Conservation (phyloP, 2,113 vertebrate species). For the Chelonoidis abingdonii region DNA sequence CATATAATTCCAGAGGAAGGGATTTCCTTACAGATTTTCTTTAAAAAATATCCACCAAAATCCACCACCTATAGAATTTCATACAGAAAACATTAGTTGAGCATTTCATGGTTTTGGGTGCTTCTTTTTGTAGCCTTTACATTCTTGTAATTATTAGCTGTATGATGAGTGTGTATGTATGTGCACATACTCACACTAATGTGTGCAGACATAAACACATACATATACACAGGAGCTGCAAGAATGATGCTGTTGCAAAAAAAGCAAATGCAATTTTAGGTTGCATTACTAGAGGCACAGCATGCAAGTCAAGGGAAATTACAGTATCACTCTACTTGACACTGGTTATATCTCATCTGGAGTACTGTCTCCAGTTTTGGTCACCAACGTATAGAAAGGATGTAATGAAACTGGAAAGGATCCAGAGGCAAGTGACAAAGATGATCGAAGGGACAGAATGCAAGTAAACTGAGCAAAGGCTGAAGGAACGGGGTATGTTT, state of each 20-base stretch:
- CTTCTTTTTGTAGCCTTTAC: neutral
- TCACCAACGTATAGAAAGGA: neutral
- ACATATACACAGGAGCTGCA: neutral
- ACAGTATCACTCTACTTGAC: neutral
- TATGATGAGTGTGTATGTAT: neutral
- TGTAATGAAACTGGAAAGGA: neutral
- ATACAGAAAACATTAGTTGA: neutral
- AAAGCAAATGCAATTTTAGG: neutral
- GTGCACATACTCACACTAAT: neutral
- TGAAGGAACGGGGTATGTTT: neutral
- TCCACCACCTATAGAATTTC: fast-evolving
- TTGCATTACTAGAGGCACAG: neutral
- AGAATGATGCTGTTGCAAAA: neutral
- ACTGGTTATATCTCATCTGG: neutral
- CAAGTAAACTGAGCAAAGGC: neutral
- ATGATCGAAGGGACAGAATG: neutral
- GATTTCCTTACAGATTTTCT: neutral
- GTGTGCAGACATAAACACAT: neutral
- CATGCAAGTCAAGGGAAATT: neutral
- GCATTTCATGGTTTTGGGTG: neutral
- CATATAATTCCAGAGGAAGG: neutral
- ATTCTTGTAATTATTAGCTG: neutral
- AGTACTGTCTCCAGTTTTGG: neutral
- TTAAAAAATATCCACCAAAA: neutral
- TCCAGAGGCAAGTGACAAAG: neutral